Conservation (phyloP, 2,888 invertebrate genomes). For the Drosophila koepferae region DNA sequence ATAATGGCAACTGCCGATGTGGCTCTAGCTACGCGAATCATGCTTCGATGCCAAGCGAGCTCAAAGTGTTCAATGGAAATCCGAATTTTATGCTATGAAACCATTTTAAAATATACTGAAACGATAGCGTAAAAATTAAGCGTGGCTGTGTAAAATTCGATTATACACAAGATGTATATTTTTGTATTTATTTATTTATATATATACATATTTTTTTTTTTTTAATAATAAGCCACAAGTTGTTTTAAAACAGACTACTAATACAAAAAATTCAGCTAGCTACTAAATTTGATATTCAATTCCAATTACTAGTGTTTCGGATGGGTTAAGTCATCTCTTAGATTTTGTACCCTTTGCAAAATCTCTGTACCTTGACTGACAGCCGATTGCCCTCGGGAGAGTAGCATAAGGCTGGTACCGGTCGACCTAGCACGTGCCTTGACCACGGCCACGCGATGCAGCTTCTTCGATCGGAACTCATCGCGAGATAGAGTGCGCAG, state of each 20-base stretch:
- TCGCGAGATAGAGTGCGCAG: constrained; percentile 57
- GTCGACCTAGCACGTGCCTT: background rate
- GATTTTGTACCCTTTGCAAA: constrained; percentile 21
- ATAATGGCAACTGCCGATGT: background rate
- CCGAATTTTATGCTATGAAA: background rate
- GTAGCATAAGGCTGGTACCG: background rate
- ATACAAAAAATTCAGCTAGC: background rate
- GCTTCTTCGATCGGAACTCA: constrained; percentile 55
- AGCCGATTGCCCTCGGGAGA: background rate
- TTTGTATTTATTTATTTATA: too few relatives aligned
- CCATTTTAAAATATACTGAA: background rate
- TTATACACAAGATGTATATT: background rate
- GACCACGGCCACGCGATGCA: constrained; percentile 44
- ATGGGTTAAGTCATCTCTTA: background rate
- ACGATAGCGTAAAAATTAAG: background rate
- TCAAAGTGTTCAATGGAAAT: background rate
- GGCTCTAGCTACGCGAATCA: constrained; percentile 10
- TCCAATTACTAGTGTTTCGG: background rate
- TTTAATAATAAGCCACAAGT: background rate
- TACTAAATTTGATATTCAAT: too few relatives aligned
- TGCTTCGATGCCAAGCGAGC: background rate
- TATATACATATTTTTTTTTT: background rate
- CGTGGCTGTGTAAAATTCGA: background rate
- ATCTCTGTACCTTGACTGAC: constrained; percentile 10
- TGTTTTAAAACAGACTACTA: background rate